These are phyloP conservation scores for Helicoverpa zea DNA, from an alignment of 1,140 invertebrate genomes.

Conservation along the genomic window DNA sequence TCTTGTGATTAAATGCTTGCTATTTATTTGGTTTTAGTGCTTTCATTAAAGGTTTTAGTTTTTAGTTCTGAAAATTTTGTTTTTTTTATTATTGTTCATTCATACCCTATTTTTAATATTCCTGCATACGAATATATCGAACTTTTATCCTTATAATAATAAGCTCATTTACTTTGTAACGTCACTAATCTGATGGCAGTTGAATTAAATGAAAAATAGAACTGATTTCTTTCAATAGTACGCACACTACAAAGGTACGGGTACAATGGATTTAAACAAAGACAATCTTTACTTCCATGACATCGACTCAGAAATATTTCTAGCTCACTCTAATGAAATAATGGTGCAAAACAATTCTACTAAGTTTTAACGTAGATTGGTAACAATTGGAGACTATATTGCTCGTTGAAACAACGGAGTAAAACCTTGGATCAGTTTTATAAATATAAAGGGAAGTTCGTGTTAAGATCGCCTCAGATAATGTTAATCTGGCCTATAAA, in stretches of 20 bases:
- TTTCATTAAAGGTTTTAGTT: not conserved
- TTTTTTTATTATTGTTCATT: too few relatives aligned
- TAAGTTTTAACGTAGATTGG: conserved; percentile 50
- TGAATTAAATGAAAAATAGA: too few relatives aligned
- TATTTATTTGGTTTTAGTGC: not conserved
- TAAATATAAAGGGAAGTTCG: conserved; percentile 20
- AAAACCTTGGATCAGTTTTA: conserved; percentile 31
- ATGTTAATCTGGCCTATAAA: conserved; percentile 1
- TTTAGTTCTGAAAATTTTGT: too few relatives aligned
- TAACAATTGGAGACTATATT: conserved; percentile 30
- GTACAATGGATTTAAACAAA: conserved; percentile 14
- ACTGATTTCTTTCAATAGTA: too few relatives aligned
- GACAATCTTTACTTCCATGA: conserved; percentile 17
- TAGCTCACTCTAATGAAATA: conserved; percentile 66
- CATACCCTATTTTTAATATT: too few relatives aligned
- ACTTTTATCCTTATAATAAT: too few relatives aligned
- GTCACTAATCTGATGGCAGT: too few relatives aligned
- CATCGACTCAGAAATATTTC: conserved; percentile 37
- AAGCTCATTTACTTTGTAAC: too few relatives aligned
- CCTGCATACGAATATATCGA: too few relatives aligned
- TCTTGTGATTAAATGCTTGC: not conserved
- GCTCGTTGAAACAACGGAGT: not conserved
- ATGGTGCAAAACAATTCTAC: conserved; percentile 71
- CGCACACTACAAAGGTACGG: too few relatives aligned
- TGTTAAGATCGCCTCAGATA: not conserved